phyloP scores from a whole-genome alignment of 2,888 invertebrate genomes.

The Bombylius discolor region DNA sequence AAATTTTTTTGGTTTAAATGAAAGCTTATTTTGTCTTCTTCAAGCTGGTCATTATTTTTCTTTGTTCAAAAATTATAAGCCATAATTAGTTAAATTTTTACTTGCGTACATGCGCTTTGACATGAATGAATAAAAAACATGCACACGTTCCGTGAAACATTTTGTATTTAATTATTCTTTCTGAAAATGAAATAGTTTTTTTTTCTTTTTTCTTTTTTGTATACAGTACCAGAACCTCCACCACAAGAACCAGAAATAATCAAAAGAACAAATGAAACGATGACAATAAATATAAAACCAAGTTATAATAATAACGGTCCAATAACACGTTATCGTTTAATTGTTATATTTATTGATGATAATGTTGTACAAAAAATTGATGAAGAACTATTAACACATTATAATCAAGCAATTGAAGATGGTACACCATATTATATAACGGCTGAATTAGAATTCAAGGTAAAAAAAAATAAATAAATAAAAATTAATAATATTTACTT shows the following conservation, averaged over 20 bases:
- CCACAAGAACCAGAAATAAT: constrained; percentile 55
- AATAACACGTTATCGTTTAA: constrained; percentile 57
- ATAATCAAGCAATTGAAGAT: constrained; percentile 50
- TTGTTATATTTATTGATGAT: constrained; percentile 53
- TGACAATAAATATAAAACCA: constrained; percentile 53
- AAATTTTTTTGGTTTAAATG: too few relatives aligned
- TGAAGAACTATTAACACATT: constrained; percentile 47
- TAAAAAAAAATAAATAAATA: neutral
- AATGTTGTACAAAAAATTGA: constrained; percentile 51
- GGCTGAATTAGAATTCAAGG: constrained; percentile 54
- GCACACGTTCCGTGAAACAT: too few relatives aligned
- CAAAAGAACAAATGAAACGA: constrained; percentile 45
- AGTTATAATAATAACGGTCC: constrained; percentile 68
- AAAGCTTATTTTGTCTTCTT: too few relatives aligned
- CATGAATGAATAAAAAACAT: too few relatives aligned
- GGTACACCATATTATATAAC: constrained; percentile 69
- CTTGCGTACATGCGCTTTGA: too few relatives aligned
- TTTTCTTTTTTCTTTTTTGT: neutral
- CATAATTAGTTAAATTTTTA: too few relatives aligned
- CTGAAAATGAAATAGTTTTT: neutral
- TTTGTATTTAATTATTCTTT: too few relatives aligned
- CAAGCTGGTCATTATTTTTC: too few relatives aligned
- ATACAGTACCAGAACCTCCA: constrained; percentile 47
- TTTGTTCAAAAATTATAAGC: too few relatives aligned
- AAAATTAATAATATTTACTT: too few relatives aligned